Evolutionary conservation across 1,140 invertebrate genomes (phyloP), one percentile per base, ranked within the genome.

Genomic region (Protaetia brevitarsis): DNA sequence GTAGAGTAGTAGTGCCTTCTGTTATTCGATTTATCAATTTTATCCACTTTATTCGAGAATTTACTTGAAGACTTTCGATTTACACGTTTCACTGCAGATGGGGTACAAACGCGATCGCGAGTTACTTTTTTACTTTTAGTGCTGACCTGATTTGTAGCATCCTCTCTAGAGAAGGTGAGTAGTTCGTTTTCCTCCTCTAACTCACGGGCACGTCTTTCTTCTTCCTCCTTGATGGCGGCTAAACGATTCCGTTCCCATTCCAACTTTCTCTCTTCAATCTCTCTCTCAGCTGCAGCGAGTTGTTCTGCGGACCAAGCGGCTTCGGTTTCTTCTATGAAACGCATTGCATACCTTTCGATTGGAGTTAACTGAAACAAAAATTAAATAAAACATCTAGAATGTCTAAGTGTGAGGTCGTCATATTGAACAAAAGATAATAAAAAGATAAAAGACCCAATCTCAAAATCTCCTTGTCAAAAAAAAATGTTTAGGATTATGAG

Each of bases 311-410:
- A 88, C 79, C 91, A 91, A 3, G 89, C 90, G 13, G 93, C 92
- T 77, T 95, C 93, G 10, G 88, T 88, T 61, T 86, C 86, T 80
- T 98, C 97, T 65, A 98, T 88, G 72, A 95, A 91, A 19, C 87
- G 86, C 85, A 98, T 92, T 16, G 96, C 97, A 80, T 97, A 98
- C 59, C 89, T 86, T 80, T 98, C 96, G 61, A 99, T n/a, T 74
- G n/a, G n/a, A n/a, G n/a, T n/a, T n/a, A n/a, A n/a, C n/a, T n/a
- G n/a, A n/a, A n/a, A n/a, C n/a, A n/a, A n/a, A n/a, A n/a, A n/a
- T n/a, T n/a, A n/a, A n/a, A n/a, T n/a, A n/a, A n/a, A n/a, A n/a
- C n/a, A n/a, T n/a, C n/a, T n/a, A n/a, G n/a, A n/a, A n/a, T n/a
- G n/a, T n/a, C n/a, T n/a, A n/a, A n/a, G n/a, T n/a, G n/a, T n/a